Conservation (phyloP, 2,113 vertebrate species). For the Cnemophilus loriae region DNA sequence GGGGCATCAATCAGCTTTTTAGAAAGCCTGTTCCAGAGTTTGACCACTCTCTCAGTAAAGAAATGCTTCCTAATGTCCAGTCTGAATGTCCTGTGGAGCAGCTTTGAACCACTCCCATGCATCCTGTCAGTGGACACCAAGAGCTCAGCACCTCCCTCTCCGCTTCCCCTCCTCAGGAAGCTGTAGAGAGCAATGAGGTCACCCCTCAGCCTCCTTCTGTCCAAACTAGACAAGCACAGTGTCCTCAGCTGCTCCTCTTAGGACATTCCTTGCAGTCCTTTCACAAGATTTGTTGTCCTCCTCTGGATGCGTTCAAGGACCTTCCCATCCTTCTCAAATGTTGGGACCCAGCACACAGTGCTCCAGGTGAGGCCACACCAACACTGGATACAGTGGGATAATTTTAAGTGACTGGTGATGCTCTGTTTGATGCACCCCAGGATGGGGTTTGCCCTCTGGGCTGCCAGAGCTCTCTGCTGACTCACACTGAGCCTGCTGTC, state of each 20-base stretch:
- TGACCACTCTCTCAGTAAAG: not conserved
- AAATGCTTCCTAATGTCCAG: not conserved
- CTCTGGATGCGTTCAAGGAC: not conserved
- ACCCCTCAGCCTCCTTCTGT: not conserved
- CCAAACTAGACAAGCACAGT: not conserved
- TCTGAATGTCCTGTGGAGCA: not conserved
- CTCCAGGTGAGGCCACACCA: not conserved
- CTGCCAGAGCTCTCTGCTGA: not conserved
- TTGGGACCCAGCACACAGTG: not conserved
- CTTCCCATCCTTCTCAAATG: not conserved
- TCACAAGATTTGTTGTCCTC: not conserved
- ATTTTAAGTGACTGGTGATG: not conserved
- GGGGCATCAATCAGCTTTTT: not conserved
- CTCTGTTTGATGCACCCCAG: not conserved
- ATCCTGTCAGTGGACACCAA: not conserved
- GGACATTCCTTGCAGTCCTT: not conserved
- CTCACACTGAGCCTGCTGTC: not conserved
- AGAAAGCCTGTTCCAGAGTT: not conserved
- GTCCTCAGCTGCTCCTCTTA: not conserved
- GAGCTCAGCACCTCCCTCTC: not conserved
- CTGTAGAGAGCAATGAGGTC: not conserved
- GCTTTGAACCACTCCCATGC: not conserved
- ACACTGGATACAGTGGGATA: not conserved
- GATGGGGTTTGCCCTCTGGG: not conserved
- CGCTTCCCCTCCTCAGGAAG: not conserved